Evolutionary conservation across 35 echinoderm and acorn worm species (phyloP).

Genomic region (Nesometra sesokonis): DNA sequence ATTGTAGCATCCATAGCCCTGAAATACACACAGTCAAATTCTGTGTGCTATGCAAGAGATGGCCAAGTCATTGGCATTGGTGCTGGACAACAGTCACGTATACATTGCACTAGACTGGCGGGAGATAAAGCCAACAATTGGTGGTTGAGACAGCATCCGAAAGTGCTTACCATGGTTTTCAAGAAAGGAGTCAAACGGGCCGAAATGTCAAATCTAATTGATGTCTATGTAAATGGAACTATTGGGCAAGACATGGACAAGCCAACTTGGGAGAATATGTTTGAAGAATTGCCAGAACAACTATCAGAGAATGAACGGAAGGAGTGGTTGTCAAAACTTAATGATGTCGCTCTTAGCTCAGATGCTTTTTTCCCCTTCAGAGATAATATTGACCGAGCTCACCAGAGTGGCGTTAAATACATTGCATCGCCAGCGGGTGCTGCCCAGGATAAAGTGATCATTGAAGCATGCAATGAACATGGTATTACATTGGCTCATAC

Average conservation of each 20-base stretch:
- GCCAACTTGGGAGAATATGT: slow-evolving; percentile 61
- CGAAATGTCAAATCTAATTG: slow-evolving; percentile 91
- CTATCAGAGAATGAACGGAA: slow-evolving; percentile 53
- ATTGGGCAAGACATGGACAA: slow-evolving; percentile 76
- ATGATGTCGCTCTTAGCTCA: slow-evolving; percentile 73
- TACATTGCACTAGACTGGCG: slow-evolving; percentile 84
- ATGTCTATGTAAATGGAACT: slow-evolving; percentile 93
- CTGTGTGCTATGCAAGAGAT: slow-evolving; percentile 75
- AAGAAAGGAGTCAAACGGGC: slow-evolving; percentile 87
- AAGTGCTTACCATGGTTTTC: slow-evolving; percentile 63
- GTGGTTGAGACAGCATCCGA: slow-evolving; percentile 89
- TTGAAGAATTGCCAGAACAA: slow-evolving; percentile 46
- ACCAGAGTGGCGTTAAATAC: slow-evolving; percentile 89
- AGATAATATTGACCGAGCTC: slow-evolving; percentile 91
- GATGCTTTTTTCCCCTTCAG: slow-evolving; percentile 98
- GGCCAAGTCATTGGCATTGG: slow-evolving; percentile 91
- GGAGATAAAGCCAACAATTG: slow-evolving; percentile 98
- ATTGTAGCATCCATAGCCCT: slow-evolving; percentile 92
- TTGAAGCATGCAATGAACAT: slow-evolving; percentile 79
- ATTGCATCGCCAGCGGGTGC: slow-evolving; percentile 80
- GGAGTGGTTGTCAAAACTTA: slow-evolving; percentile 59
- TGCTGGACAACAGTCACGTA: slow-evolving; percentile 91
- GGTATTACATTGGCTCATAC: slow-evolving; percentile 56
- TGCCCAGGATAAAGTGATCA: slow-evolving; percentile 52
- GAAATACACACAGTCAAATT: slow-evolving; percentile 91